Base-by-base conservation (phyloP, 64 coral and sea anemone species). In the Stichodactyla mertensii region DNA sequence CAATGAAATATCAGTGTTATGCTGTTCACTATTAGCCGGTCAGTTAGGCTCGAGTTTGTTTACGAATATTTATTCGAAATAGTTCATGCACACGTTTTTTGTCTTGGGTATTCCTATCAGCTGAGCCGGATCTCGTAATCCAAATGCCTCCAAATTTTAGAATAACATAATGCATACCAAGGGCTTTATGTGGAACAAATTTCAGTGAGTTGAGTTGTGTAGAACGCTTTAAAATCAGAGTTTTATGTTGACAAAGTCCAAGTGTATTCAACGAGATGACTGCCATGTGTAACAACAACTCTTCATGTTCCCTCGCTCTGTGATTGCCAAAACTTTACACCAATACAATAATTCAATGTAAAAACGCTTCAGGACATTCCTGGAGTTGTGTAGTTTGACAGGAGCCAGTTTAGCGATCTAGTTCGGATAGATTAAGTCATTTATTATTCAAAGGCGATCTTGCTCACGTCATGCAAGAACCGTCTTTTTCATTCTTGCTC, bases 381-480 rank as follows among this genome's bases (percentile, higher is more conserved):
- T 85, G 56, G 7, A 60, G 24, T 64, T 28, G 24, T 85, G 53
- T 58, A 64, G 60, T 85, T 85, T 85, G 83, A 85, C 56, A 58
- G 83, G 27, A 85, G 83, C 60, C 60, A 85, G 83, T 85, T 85
- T 85, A 85, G 55, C 56, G 27, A 11, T 58, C 51, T 1, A n/a
- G 22, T 85, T 85, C 19, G 56, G 55, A 90, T 19, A 88, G 54
- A 84, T 90, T 83, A 86, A 71, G 71, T 96, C 94, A 97, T 97
- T 78, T 97, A 97, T 97, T 92, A 97, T 97, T 97, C 88, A 97
- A 97, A 97, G 88, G 60, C 89, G 87, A 78, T 88, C 78, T 78
- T 89, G 94, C 91, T 97, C 91, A 97, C 94, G 94, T 97, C 94
- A 97, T 97, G 85, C 20, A 19, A 57, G 27, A 11, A 19, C 85